Evolutionary conservation across 2,888 invertebrate species (phyloP).

Genomic region (Gasteruption jaculator): DNA sequence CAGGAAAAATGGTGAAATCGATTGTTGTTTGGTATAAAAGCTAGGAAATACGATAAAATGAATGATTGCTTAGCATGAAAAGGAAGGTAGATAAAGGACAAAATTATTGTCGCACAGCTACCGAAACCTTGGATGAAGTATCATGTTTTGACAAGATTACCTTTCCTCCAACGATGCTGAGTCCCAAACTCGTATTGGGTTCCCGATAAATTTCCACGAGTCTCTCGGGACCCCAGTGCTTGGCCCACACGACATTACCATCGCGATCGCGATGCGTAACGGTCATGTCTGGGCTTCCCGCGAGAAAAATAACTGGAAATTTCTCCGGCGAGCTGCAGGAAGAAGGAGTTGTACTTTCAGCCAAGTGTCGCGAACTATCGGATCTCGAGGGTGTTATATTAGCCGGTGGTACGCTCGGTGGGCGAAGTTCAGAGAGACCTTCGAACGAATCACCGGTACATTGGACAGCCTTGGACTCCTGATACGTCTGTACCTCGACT

Average conservation of each 20-base stretch:
- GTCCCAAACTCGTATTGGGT: conserved; percentile 80
- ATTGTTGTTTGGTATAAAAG: too few relatives aligned
- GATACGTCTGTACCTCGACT: conserved; percentile 40
- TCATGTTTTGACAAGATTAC: too few relatives aligned
- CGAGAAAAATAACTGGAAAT: conserved; percentile 33
- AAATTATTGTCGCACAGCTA: too few relatives aligned
- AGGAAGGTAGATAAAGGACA: too few relatives aligned
- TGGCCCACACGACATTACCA: conserved; percentile 56
- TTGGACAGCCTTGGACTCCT: conserved; percentile 40
- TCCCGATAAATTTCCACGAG: conserved; percentile 70
- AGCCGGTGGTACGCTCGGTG: too few relatives aligned
- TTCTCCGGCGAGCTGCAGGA: conserved; percentile 24
- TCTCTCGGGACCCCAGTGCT: conserved; percentile 82
- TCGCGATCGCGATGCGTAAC: conserved; percentile 47
- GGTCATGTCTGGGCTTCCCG: conserved; percentile 45
- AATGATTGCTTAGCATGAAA: too few relatives aligned
- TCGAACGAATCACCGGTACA: conserved; percentile 34
- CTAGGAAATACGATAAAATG: too few relatives aligned
- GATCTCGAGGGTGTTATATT: conserved; percentile 1
- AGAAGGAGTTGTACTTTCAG: too few relatives aligned
- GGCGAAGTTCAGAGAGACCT: conserved; percentile 13
- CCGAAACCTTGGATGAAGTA: too few relatives aligned
- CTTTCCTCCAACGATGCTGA: conserved; percentile 96
- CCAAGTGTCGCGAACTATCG: too few relatives aligned
- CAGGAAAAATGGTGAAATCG: too few relatives aligned